Percentiles rank a stretch among this genome's conserved stretches.
phyloP scores from a whole-genome alignment of 2,113 vertebrate genomes.

The Eudyptes chrysolophus region DNA sequence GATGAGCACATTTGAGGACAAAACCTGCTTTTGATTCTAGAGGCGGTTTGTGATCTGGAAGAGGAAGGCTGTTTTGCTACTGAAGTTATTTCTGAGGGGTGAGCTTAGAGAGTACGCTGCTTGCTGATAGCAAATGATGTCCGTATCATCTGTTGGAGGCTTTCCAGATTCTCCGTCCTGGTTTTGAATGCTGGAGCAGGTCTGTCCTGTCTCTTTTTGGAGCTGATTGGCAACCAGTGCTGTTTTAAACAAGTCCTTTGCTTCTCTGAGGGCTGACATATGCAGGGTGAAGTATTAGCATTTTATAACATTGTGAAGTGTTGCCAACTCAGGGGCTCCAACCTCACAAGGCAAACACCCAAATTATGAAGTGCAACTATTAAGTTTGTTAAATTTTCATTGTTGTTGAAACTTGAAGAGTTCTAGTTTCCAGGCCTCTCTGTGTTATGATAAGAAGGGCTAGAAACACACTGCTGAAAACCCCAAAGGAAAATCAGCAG shows the following conservation, averaged over 20 bases:
- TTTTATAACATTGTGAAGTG: not conserved
- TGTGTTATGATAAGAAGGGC: not conserved
- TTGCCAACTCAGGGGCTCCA: not conserved
- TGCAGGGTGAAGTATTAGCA: not conserved
- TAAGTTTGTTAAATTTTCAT: not conserved
- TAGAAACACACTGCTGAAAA: not conserved
- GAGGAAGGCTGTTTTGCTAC: not conserved
- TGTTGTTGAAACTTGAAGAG: not conserved
- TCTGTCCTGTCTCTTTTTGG: not conserved
- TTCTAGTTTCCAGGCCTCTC: not conserved
- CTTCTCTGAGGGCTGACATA: not conserved
- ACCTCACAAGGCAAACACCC: not conserved
- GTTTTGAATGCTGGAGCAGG: not conserved
- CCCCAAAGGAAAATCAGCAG: not conserved
- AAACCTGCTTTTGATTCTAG: not conserved
- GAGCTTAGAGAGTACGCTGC: not conserved
- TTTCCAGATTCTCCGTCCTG: not conserved
- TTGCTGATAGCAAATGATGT: not conserved
- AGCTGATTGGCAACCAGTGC: not conserved
- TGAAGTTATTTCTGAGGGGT: not conserved
- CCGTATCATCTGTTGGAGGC: rapidly evolving
- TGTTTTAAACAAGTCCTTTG: not conserved
- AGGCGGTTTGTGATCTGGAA: not conserved
- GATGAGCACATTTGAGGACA: not conserved
- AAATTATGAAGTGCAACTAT: not conserved